Evolutionary conservation across 2,888 invertebrate species (phyloP), one percentile per base, ranked within the genome.

Genomic region (Harpalus rubripes): DNA sequence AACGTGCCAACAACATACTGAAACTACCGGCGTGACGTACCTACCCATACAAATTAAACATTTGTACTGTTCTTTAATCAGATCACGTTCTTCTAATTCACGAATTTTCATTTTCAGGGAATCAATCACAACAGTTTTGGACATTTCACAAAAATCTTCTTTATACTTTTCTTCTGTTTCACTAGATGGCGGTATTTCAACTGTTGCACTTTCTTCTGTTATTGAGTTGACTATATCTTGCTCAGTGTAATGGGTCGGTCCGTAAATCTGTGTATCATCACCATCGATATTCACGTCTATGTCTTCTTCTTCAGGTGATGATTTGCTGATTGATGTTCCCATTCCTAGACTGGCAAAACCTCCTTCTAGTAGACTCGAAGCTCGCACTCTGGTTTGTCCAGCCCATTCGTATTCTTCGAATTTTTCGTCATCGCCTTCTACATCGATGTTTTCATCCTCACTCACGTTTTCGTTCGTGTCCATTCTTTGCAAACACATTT

Each of bases 1-100:
- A 0, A 98, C 98, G 91, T 98, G 98, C 98, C 98, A 98, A 91
- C 98, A 98, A 89, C 97, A 97, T 86, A 98, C 96, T 0, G 98
- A 98, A 81, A 97, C 97, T 6, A 98, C 95, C 0, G 98, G 98
- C 59, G 96, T 96, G 83, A 93, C 93, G 90, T 97, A 97, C 41
- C 95, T 93, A 81, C 96, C 97, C 92, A 98, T 94, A 89, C 98
- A 98, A 87, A 98, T 98, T 80, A 98, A 93, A 92, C 98, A 98
- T 91, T 97, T 97, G 86, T 95, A 94, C 91, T 95, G 94, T 85
- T 93, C 92, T 86, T 91, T 92, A 87, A 90, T 91, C 88, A 93
- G 92, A 85, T 93, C 92, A 84, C 92, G 91, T 85, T 91, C 93
- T 89, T 97, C 97, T 88, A 96, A 92, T 86, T 96, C 96, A 74